phyloP scores from a whole-genome alignment of 2,113 vertebrate genomes.

The Sylvia atricapilla region DNA sequence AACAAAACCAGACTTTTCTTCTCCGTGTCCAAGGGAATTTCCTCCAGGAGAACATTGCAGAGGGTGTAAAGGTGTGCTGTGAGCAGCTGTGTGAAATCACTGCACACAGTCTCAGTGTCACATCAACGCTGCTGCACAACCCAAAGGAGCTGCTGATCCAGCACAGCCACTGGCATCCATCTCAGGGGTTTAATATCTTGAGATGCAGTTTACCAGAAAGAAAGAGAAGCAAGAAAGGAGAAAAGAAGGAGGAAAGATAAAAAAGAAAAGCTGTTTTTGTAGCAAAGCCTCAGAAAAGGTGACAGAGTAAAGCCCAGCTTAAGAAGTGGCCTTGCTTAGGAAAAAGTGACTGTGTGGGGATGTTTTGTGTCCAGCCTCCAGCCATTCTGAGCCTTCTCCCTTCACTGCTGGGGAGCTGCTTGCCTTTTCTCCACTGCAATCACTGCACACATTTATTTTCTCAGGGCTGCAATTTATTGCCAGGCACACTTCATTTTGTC shows the following conservation, averaged over 20 bases:
- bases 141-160: background rate
- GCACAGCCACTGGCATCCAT: background rate
- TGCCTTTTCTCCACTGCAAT: background rate
- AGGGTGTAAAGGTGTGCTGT: background rate
- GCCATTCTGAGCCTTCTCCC: background rate
- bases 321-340: background rate
- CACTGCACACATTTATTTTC: background rate
- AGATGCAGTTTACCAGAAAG: background rate
- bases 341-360: background rate
- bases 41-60: no score
- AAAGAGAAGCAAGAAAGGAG: background rate
- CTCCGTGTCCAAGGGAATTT: background rate
- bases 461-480: background rate
- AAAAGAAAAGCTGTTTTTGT: background rate
- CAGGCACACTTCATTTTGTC: background rate
- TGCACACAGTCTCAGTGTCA: background rate
- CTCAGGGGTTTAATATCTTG: background rate
- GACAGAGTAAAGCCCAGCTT: background rate
- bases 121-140: background rate
- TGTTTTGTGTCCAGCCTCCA: background rate
- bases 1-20: background rate
- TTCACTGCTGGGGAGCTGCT: background rate
- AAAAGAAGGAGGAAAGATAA: background rate
- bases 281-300: background rate
- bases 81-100: background rate